phyloP scores from a whole-genome alignment of 2,797 vertebrate species.

The Phrynocephalus vlangalii region DNA sequence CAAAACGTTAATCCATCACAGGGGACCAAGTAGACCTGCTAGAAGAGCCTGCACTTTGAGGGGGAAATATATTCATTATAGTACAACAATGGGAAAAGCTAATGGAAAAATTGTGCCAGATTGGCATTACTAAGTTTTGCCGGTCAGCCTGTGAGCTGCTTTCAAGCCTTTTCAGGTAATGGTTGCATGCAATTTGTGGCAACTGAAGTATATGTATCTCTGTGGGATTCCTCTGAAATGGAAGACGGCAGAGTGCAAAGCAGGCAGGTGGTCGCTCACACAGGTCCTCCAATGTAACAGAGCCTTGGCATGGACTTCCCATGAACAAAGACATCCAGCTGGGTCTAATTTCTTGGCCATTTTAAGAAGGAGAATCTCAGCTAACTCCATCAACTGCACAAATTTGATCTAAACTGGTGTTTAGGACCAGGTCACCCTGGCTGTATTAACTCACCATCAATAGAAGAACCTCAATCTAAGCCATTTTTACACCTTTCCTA shows the following conservation, averaged over 20 bases:
- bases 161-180: neutral
- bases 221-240: conserved; percentile 10
- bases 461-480: neutral
- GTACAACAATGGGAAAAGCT: neutral
- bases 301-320: neutral
- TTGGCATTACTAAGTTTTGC: neutral
- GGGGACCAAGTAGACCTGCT: neutral
- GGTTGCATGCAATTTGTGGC: conserved; percentile 1
- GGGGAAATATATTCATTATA: neutral
- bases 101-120: neutral
- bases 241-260: neutral
- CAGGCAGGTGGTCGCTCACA: neutral
- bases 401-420: conserved; percentile 25
- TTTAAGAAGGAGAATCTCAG: conserved; percentile 13
- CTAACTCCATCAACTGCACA: neutral
- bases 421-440: conserved; percentile 17
- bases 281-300: neutral
- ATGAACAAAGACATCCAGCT: conserved; percentile 17
- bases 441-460: conserved; percentile 5
- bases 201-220: neutral
- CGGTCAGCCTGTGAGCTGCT: neutral
- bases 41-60: too few relatives aligned
- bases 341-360: conserved; percentile 27
- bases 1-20: too few relatives aligned
- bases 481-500: neutral